Percentiles rank a stretch among this genome's conserved stretches.
Evolutionary conservation across 1,140 invertebrate genomes (phyloP).

Genomic region (Dendroctonus ponderosae): DNA sequence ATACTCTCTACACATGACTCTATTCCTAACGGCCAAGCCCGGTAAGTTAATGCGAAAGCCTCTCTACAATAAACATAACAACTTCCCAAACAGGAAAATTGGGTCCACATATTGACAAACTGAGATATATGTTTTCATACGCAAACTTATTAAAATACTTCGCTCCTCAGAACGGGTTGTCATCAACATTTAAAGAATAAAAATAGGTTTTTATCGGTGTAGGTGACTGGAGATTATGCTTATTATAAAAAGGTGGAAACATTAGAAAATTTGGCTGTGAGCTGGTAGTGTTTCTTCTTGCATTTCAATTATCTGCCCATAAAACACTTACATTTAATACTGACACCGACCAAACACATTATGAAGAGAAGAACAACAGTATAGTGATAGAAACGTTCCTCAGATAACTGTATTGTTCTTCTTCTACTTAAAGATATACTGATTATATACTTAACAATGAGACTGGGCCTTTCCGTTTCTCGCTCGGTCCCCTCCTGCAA

Average conservation of each 20-base stretch:
- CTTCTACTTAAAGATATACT: not conserved
- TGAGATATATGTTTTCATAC: not conserved
- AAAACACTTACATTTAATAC: not conserved
- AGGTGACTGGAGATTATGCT: not conserved
- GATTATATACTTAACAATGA: constrained; percentile 41
- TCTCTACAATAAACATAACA: constrained; percentile 13
- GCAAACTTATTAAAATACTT: not conserved
- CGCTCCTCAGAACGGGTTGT: not conserved
- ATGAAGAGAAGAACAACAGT: not conserved
- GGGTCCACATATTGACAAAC: not conserved
- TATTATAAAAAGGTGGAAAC: constrained; percentile 1
- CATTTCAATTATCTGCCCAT: not conserved
- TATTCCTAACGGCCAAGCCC: constrained; percentile 16
- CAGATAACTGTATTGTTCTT: not conserved
- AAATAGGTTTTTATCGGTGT: not conserved
- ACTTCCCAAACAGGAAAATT: not conserved
- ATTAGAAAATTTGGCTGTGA: not conserved
- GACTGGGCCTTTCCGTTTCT: constrained; percentile 46
- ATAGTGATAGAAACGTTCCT: not conserved
- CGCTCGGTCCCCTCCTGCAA: constrained; percentile 39
- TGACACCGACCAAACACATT: not conserved
- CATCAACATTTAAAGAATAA: constrained; percentile 4
- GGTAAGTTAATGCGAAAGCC: constrained; percentile 1
- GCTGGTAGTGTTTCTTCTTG: not conserved
- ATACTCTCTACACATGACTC: constrained; percentile 7